Conservation (phyloP, 2,797 vertebrate species). For the Acomys russatus region DNA sequence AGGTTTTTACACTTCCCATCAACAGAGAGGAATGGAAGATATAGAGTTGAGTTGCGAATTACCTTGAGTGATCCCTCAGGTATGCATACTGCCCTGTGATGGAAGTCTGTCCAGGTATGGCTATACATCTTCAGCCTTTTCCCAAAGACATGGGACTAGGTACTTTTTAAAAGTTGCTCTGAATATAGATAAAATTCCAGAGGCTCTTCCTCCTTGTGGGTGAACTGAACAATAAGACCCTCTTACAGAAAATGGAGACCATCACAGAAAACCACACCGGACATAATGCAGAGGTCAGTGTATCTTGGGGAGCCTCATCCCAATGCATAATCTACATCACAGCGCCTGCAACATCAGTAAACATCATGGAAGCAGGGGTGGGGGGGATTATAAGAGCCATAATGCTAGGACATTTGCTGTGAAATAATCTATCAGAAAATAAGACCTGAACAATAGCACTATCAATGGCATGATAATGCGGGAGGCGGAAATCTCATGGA, state of each 20-base stretch:
- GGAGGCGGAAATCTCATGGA: too few relatives aligned
- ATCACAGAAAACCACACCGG: not conserved
- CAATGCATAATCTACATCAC: not conserved
- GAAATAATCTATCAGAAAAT: not conserved
- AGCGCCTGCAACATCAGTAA: not conserved
- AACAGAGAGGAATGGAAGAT: not conserved
- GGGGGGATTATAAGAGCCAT: too few relatives aligned
- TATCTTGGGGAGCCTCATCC: not conserved
- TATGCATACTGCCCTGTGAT: not conserved
- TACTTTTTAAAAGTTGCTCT: not conserved
- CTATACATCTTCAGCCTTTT: not conserved
- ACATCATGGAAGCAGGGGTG: not conserved
- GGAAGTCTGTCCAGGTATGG: not conserved
- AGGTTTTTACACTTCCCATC: not conserved
- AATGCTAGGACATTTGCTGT: not conserved
- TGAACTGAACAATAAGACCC: not conserved
- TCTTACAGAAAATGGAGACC: not conserved
- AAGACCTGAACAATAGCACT: not conserved
- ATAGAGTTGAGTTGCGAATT: not conserved
- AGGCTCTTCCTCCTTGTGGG: not conserved
- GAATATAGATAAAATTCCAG: not conserved
- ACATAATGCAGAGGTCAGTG: not conserved
- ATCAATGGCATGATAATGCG: not conserved
- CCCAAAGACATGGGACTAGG: not conserved
- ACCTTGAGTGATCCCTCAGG: not conserved